Evolutionary conservation across 2,888 invertebrate species (phyloP).

Genomic region (Dolomedes plantarius): DNA sequence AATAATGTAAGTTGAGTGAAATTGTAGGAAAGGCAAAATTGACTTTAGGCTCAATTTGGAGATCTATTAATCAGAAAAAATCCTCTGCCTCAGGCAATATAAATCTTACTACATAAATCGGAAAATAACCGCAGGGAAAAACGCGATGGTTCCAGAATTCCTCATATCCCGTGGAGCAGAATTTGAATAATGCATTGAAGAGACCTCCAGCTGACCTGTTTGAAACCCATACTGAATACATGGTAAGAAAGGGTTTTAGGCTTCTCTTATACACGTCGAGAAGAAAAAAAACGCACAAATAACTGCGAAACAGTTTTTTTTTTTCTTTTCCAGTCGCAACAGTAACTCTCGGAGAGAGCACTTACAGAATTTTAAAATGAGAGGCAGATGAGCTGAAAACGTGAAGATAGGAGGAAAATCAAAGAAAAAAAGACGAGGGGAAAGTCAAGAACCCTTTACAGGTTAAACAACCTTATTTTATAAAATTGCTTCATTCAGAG

Average conservation of each 20-base stretch:
- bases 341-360: constrained; percentile 1
- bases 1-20: too few species aligned
- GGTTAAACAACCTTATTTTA: too few species aligned
- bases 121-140: background rate
- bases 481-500: too few species aligned
- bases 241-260: background rate
- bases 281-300: background rate
- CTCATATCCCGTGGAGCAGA: background rate
- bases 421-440: background rate
- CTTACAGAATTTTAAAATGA: constrained; percentile 33
- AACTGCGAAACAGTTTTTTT: background rate
- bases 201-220: constrained; percentile 26
- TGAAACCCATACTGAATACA: constrained; percentile 32
- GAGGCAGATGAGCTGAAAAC: too few species aligned
- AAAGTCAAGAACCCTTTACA: constrained; percentile 31
- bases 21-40: too few species aligned
- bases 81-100: too few species aligned
- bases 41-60: too few species aligned
- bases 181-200: constrained; percentile 48
- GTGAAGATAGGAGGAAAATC: background rate
- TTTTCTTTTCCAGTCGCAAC: constrained; percentile 8
- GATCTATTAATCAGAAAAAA: too few species aligned
- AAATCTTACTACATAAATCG: too few species aligned
- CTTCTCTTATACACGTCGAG: background rate
- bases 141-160: background rate